These are phyloP conservation scores for Neomorphus geoffroyi DNA, from an alignment of 2,797 vertebrate genomes.

Conservation along the genomic window DNA sequence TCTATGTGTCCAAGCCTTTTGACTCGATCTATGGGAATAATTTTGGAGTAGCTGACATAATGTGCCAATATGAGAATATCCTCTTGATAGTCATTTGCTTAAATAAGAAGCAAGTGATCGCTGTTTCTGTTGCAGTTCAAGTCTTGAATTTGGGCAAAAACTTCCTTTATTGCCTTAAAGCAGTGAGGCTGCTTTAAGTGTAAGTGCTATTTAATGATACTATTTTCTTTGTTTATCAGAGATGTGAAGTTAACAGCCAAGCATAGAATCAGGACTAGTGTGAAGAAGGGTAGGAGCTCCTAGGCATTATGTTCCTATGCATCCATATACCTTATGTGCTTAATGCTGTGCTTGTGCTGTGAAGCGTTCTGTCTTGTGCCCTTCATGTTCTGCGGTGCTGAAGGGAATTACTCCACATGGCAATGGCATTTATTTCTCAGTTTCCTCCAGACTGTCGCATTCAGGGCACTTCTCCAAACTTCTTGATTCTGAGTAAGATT, in stretches of 20 bases:
- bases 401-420: neutral
- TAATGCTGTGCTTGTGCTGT: neutral
- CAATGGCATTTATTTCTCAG: neutral
- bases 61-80: neutral
- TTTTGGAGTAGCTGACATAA: neutral
- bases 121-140: neutral
- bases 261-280: neutral
- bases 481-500: neutral
- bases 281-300: neutral
- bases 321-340: neutral
- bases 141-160: neutral
- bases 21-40: neutral
- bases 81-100: neutral
- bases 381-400: neutral
- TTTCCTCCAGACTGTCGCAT: neutral
- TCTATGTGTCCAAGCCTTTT: neutral
- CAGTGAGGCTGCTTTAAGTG: neutral
- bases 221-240: neutral
- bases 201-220: neutral
- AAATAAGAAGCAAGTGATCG: neutral
- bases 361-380: neutral
- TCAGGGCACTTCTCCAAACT: neutral
- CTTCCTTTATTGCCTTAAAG: neutral
- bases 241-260: neutral
- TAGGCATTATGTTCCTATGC: neutral